Conservation (phyloP, 2,113 vertebrate genomes). For the Holacanthus passer region DNA sequence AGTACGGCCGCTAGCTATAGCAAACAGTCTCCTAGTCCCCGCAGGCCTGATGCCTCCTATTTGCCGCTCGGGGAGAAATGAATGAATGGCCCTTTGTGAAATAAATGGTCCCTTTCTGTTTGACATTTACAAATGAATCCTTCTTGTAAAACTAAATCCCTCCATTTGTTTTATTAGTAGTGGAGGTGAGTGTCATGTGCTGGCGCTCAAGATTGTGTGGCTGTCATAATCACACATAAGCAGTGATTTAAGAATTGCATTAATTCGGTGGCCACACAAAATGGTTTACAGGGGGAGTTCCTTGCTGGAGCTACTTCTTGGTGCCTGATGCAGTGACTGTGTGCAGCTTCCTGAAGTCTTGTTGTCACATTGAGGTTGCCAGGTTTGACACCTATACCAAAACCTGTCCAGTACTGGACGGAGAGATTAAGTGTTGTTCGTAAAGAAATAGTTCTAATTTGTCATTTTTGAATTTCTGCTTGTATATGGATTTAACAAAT, state of each 20-base stretch:
- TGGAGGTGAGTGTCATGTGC: conserved; percentile 29
- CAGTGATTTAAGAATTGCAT: conserved; percentile 33
- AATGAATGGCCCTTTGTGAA: conserved; percentile 74
- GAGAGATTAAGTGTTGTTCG: too few relatives aligned
- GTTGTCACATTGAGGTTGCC: neutral
- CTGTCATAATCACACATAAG: conserved; percentile 24
- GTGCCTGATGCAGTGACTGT: neutral
- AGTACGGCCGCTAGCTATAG: conserved; percentile 59
- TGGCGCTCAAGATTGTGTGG: neutral
- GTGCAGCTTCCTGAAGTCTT: neutral
- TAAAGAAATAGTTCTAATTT: neutral
- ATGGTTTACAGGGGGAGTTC: neutral
- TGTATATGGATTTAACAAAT: neutral
- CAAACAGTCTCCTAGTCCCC: conserved; percentile 64
- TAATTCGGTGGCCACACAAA: neutral
- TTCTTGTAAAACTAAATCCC: conserved; percentile 61
- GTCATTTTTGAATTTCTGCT: neutral
- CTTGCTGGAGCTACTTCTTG: neutral
- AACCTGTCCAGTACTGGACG: neutral
- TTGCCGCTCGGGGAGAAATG: conserved; percentile 62
- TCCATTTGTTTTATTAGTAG: conserved; percentile 60
- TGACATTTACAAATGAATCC: conserved; percentile 74
- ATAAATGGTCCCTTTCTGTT: conserved; percentile 67
- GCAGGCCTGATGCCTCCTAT: conserved; percentile 59
- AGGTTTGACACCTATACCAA: neutral